Evolutionary conservation across 2,113 vertebrate genomes (phyloP).

Genomic region (Hippoglossus stenolepis): DNA sequence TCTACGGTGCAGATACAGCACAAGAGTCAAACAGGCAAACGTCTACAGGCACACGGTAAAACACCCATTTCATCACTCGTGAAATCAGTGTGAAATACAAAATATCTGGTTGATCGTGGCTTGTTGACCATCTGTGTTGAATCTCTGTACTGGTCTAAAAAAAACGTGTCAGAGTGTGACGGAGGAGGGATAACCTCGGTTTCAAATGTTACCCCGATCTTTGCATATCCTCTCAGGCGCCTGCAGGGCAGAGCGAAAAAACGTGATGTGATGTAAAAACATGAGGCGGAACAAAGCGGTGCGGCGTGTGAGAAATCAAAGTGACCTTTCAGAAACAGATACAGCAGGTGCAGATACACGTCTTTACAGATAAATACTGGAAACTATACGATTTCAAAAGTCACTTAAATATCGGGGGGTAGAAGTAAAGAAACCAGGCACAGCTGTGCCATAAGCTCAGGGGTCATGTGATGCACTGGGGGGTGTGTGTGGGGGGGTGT

Average conservation of each 20-base stretch:
- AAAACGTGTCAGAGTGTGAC: neutral
- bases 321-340: constrained; percentile 62
- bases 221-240: constrained; percentile 33
- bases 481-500: constrained; percentile 67
- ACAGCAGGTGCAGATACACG: constrained; percentile 44
- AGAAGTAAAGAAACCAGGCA: constrained; percentile 74
- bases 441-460: constrained; percentile 82
- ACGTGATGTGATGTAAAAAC: constrained; percentile 6
- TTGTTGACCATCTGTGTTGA: neutral
- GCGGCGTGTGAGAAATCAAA: constrained; percentile 64
- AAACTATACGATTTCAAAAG: constrained; percentile 61
- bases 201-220: neutral
- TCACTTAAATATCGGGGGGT: constrained; percentile 65
- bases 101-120: neutral
- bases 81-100: constrained; percentile 9
- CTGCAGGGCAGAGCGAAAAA: constrained; percentile 29
- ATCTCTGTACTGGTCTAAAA: neutral
- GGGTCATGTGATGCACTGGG: constrained; percentile 86
- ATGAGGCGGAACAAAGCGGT: constrained; percentile 38
- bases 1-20: constrained; percentile 25
- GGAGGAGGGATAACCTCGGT: neutral
- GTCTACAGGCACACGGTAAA: constrained; percentile 23
- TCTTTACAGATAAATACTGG: constrained; percentile 64
- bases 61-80: constrained; percentile 15
- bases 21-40: constrained; percentile 28